phyloP scores from a whole-genome alignment of 2,113 vertebrate genomes.

The Prinia subflava region DNA sequence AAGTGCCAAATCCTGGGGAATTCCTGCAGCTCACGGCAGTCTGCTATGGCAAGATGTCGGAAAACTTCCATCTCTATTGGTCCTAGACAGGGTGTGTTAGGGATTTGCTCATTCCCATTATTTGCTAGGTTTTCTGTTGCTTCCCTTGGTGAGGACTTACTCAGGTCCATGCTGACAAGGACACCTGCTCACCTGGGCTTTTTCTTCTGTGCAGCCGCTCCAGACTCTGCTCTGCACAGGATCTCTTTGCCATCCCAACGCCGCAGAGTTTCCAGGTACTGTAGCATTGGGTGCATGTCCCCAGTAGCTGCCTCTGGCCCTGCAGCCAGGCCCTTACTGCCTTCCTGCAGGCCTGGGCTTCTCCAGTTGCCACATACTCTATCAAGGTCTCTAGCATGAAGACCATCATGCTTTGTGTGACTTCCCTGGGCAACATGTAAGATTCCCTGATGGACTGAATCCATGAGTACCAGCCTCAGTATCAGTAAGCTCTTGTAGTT shows the following conservation, averaged over 20 bases:
- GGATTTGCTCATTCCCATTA: neutral
- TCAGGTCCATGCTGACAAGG: neutral
- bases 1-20: neutral
- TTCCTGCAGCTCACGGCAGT: neutral
- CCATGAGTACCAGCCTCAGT: neutral
- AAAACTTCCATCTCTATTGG: neutral
- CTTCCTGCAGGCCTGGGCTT: neutral
- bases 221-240: constrained; percentile 62
- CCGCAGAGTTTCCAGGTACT: constrained; percentile 86
- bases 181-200: neutral
- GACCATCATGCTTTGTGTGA: neutral
- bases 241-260: constrained; percentile 68
- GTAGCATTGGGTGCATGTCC: rapidly evolving
- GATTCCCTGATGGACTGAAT: neutral
- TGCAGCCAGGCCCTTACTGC: rapidly evolving
- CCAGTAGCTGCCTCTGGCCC: neutral
- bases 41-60: neutral
- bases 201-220: constrained; percentile 73
- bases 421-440: neutral
- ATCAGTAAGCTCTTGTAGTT: neutral
- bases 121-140: neutral
- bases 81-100: neutral
- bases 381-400: neutral
- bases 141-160: neutral
- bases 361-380: neutral